Percentiles rank a stretch among this genome's conserved stretches.
Conservation (phyloP, 2,113 vertebrate species). For the Myrmecobius fasciatus region DNA sequence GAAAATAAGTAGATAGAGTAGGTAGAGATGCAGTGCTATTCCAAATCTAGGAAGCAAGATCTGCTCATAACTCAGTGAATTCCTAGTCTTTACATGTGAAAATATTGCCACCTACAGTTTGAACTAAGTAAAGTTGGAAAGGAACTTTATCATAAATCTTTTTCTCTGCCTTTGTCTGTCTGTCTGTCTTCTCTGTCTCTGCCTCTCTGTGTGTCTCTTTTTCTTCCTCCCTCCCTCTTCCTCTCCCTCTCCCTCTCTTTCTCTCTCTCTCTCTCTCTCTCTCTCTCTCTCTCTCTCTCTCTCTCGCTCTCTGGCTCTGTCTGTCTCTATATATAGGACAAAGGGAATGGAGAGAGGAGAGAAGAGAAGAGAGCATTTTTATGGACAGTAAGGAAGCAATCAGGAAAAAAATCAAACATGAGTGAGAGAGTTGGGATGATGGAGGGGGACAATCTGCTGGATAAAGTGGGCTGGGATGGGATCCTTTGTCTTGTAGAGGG, state of each 20-base stretch:
- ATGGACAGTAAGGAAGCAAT: not conserved
- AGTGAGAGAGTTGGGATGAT: not conserved
- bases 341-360: too few species aligned
- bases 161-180: too few species aligned
- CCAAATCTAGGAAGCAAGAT: not conserved
- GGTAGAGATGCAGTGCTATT: not conserved
- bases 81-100: not conserved
- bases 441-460: not conserved
- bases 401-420: not conserved
- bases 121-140: not conserved
- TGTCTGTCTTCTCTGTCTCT: too few species aligned
- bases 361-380: not conserved
- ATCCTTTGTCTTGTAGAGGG: not conserved
- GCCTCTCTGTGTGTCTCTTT: too few species aligned
- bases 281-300: too few species aligned
- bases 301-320: too few species aligned
- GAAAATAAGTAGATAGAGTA: not conserved
- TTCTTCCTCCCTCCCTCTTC: too few species aligned
- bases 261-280: too few species aligned
- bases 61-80: not conserved
- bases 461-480: not conserved
- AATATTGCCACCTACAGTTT: not conserved
- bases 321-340: too few species aligned
- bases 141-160: not conserved
- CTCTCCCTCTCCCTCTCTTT: too few species aligned